A percentile compares a stretch with the other conserved stretches of the same genome.
phyloP scores from a whole-genome alignment of 1,140 invertebrate genomes.

The Neomicropteryx cornuta region DNA sequence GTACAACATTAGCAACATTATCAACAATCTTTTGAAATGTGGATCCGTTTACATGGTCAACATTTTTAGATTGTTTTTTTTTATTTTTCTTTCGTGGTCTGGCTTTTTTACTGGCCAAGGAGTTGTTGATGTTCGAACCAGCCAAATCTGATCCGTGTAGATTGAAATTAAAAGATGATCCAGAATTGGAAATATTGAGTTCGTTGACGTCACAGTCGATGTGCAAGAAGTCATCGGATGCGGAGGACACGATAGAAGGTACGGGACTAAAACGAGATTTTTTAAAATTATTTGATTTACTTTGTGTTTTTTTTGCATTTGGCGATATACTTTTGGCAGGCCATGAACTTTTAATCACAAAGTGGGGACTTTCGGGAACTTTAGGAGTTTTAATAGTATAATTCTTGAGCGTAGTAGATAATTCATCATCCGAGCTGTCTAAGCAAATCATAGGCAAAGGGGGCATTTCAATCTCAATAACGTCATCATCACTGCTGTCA shows the following conservation, averaged over 20 bases:
- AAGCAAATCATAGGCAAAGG: constrained; percentile 34
- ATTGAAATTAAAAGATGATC: constrained; percentile 31
- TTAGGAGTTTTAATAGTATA: background rate
- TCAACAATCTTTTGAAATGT: background rate
- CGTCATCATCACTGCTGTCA: constrained; percentile 27
- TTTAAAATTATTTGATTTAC: constrained; percentile 1
- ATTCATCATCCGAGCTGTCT: constrained; percentile 38
- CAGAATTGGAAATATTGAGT: constrained; percentile 33
- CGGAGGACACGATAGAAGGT: constrained; percentile 35
- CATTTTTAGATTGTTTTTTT: constrained; percentile 23
- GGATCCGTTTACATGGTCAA: background rate
- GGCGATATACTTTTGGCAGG: background rate
- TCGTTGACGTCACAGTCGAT: constrained; percentile 35
- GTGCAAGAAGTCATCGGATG: constrained; percentile 38
- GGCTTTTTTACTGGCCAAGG: constrained; percentile 32
- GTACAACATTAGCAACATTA: background rate
- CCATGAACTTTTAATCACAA: constrained; percentile 14
- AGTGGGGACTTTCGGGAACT: constrained; percentile 1
- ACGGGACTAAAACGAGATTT: constrained; percentile 29
- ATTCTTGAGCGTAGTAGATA: constrained; percentile 6
- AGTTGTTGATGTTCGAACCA: constrained; percentile 17
- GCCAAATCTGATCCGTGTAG: constrained; percentile 33
- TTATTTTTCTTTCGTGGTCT: constrained; percentile 22
- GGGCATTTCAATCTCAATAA: constrained; percentile 31
- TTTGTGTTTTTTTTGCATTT: background rate